A percentile compares a stretch with the other conserved stretches of the same genome.
Conservation (phyloP, 2,888 invertebrate genomes). For the Cephus nigrinus region DNA sequence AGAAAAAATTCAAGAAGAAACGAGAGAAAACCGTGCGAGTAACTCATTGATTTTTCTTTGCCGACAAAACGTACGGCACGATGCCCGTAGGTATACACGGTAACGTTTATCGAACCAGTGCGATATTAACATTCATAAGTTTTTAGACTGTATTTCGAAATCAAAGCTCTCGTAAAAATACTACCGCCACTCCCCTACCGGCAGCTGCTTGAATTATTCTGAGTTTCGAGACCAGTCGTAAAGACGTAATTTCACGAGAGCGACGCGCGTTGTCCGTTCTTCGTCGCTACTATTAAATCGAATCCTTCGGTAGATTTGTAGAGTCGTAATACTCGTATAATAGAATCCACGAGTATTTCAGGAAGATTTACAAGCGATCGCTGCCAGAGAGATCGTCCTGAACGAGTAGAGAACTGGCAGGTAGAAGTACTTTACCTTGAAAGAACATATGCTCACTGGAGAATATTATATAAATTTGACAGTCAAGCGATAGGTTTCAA, state of each 20-base stretch:
- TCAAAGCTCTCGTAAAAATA: neutral
- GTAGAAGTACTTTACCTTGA: neutral
- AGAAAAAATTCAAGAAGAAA: neutral
- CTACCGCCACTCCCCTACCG: neutral
- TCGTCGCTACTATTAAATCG: conserved; percentile 1
- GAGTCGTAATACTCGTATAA: neutral
- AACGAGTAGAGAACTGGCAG: neutral
- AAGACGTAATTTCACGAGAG: conserved; percentile 12
- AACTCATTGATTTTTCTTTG: neutral
- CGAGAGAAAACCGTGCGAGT: neutral
- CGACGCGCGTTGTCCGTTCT: neutral
- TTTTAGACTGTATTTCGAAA: neutral
- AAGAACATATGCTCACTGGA: neutral
- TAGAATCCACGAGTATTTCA: conserved; percentile 30
- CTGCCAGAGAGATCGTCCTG: conserved; percentile 44
- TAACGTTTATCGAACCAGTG: neutral
- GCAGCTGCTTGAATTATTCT: conserved; percentile 9
- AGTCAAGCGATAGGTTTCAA: neutral
- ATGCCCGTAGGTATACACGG: neutral
- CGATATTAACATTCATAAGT: neutral
- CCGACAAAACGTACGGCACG: neutral
- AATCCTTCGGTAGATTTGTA: neutral
- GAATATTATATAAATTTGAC: neutral
- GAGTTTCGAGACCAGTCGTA: conserved; percentile 2
- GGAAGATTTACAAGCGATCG: conserved; percentile 52